Evolutionary conservation across 2,113 vertebrate genomes (phyloP).

Genomic region (Entomyzon cyanotis): DNA sequence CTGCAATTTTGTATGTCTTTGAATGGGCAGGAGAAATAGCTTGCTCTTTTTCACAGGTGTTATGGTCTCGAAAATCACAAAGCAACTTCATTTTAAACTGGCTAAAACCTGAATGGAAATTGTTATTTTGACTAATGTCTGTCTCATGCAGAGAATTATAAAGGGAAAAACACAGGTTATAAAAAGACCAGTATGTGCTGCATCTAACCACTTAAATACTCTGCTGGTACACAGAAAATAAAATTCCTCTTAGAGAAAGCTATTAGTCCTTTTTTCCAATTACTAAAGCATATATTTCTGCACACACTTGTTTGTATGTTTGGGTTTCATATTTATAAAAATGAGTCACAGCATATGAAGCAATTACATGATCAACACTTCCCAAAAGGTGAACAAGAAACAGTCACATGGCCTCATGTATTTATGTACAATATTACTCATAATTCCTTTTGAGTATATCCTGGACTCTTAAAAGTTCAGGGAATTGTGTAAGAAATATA

Average conservation of each 20-base stretch:
- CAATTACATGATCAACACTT: neutral
- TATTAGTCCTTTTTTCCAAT: neutral
- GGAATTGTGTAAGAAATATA: neutral
- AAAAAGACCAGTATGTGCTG: neutral
- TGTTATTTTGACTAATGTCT: conserved; percentile 21
- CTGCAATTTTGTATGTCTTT: neutral
- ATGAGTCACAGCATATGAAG: neutral
- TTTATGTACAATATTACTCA: neutral
- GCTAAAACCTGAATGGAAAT: neutral
- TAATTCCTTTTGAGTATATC: neutral
- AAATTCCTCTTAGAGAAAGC: neutral
- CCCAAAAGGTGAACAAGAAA: neutral
- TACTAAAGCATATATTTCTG: neutral
- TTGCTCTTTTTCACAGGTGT: conserved; percentile 1
- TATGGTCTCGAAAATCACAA: neutral
- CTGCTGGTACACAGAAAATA: neutral
- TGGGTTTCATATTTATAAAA: neutral
- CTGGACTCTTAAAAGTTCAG: neutral
- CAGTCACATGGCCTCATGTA: neutral
- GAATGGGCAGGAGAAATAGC: neutral
- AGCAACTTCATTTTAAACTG: neutral
- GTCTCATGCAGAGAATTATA: neutral
- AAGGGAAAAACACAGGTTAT: neutral
- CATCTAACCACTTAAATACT: neutral
- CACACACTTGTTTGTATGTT: neutral